Conservation (phyloP, 2,113 vertebrate species). For the Gymnarchus niloticus region DNA sequence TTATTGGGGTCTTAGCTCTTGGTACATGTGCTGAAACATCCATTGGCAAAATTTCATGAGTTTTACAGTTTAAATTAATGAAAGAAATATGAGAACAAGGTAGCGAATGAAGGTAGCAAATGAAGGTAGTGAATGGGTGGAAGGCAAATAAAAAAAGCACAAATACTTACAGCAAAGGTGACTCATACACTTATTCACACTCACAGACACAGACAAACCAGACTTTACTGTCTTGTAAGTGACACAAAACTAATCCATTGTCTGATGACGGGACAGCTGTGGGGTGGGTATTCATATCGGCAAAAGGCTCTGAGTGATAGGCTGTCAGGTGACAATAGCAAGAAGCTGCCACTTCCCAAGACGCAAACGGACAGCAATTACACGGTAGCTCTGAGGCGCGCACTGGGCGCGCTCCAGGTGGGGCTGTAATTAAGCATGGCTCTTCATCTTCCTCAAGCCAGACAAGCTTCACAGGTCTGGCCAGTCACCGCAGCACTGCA, state of each 20-base stretch:
- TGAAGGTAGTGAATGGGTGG: too few species aligned
- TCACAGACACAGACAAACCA: neutral
- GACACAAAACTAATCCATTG: conserved; percentile 23
- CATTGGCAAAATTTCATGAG: neutral
- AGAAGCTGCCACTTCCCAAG: conserved; percentile 32
- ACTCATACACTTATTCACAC: neutral
- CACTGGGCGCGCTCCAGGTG: conserved; percentile 39
- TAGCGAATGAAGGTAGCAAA: neutral
- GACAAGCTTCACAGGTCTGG: neutral
- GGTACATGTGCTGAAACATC: neutral
- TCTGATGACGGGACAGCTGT: neutral
- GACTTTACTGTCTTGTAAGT: neutral
- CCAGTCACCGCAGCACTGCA: conserved; percentile 7
- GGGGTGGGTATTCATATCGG: conserved; percentile 26
- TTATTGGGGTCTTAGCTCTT: neutral
- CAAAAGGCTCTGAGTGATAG: conserved; percentile 40
- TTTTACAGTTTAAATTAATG: neutral
- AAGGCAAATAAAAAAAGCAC: neutral
- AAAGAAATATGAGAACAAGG: neutral
- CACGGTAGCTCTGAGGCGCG: conserved; percentile 21
- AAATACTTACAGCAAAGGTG: neutral
- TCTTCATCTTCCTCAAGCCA: neutral
- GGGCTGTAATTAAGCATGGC: conserved; percentile 37
- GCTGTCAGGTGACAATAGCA: conserved; percentile 45
- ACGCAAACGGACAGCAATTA: conserved; percentile 31